Base-by-base conservation (phyloP, 2,797 vertebrate species). In the Neostethus bicornis region DNA sequence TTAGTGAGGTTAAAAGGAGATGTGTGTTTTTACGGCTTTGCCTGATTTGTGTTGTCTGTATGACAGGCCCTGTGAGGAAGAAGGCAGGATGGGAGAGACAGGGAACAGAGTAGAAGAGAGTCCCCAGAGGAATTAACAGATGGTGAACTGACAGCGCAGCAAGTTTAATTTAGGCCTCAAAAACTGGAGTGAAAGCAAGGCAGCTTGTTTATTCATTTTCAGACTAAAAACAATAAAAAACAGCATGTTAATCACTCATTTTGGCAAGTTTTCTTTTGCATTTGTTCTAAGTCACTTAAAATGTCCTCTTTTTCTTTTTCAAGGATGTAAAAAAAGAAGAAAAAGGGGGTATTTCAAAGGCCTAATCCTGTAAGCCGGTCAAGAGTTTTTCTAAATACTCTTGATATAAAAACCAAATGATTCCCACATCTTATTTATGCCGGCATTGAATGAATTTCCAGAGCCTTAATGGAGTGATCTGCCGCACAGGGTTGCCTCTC, bases 1-100 rank as follows among this genome's bases (percentile, higher is more conserved):
- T 60, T 51, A 71, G 46, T 78, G 35, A 77, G 44, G 60, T 47
- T 66, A 44, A 62, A 39, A 61, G 31, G 48, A 71, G 54, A 37
- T 43, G 16, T 51, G 64, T 24, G 58, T 34, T 61, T 62, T n/a
- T 91, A 84, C 87, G 89, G 83, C 83, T 85, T 90, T 89, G 90
- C 92, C 91, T 92, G 94, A 93, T 93, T 93, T 93, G 80, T 87
- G 88, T 73, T 91, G 87, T 92, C 91, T 93, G 93, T 91, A 94
- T 93, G 91, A 92, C 79, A 94, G 94, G 93, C 92, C 92, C 92
- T 88, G 79, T 54, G 73, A 83, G 61, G 85, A 86, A 88, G 85
- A 90, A 87, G 87, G 80, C 86, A 86, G 89, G 87, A 93, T 89
- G 91, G 92, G 90, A 88, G 86, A 85, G 68, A 81, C 88, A 86